Percentiles rank a stretch among this genome's conserved stretches.
phyloP scores from a whole-genome alignment of 2,797 vertebrate species.

The Centroberyx gerrardi region DNA sequence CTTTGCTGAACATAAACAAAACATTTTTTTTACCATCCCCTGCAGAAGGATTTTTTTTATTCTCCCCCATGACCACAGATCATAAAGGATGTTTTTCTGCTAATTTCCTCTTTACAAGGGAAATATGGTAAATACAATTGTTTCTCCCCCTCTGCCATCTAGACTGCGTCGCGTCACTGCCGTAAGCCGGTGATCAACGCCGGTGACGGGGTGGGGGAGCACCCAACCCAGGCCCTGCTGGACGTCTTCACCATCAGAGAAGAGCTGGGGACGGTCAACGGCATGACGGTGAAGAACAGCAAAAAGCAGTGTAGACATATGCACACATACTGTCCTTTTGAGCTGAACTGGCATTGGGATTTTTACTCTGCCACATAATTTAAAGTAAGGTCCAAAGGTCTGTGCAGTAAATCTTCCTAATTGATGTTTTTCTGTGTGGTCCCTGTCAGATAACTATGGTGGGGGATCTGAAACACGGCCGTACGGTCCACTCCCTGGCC shows the following conservation, averaged over 20 bases:
- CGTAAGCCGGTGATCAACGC: conserved; percentile 96
- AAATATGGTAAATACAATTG: too few relatives aligned
- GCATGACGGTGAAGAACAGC: conserved; percentile 91
- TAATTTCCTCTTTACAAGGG: too few relatives aligned
- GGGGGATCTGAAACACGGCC: conserved; percentile 96
- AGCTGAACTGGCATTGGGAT: too few relatives aligned
- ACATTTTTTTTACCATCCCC: too few relatives aligned
- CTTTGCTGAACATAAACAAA: too few relatives aligned
- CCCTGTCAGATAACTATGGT: conserved; percentile 95
- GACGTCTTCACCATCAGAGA: conserved; percentile 98
- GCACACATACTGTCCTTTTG: not conserved
- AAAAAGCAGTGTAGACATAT: not conserved
- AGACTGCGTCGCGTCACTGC: conserved; percentile 93
- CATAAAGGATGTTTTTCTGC: too few relatives aligned
- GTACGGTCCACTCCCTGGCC: conserved; percentile 96
- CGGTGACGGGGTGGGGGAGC: conserved; percentile 95
- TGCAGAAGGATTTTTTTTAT: too few relatives aligned
- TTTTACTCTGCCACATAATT: too few relatives aligned
- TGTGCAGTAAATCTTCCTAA: not conserved
- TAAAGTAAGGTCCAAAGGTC: too few relatives aligned
- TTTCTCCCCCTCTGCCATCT: not conserved
- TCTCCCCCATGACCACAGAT: too few relatives aligned
- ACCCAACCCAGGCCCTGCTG: conserved; percentile 96
- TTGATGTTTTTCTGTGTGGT: not conserved
- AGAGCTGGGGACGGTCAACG: conserved; percentile 97